A percentile compares a stretch with the other conserved stretches of the same genome.
phyloP scores from a whole-genome alignment of 2,113 vertebrate genomes.

The Edolisoma coerulescens region DNA sequence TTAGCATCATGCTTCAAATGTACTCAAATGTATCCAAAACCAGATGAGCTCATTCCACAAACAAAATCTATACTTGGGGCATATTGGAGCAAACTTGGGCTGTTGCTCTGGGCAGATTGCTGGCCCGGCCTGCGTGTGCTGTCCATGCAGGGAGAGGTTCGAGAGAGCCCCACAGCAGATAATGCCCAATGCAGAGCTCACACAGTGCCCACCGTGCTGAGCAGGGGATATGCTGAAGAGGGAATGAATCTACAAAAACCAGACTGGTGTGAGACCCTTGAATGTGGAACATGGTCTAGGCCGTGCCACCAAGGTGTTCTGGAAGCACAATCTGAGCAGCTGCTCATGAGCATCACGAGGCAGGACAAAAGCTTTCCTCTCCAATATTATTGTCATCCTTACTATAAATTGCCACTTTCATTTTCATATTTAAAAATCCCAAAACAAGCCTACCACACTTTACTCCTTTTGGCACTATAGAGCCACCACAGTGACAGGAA shows the following conservation, averaged over 20 bases:
- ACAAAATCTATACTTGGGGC: neutral
- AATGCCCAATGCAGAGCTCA: neutral
- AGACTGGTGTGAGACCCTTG: rapidly evolving
- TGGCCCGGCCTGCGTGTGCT: neutral
- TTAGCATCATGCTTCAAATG: neutral
- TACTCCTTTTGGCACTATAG: neutral
- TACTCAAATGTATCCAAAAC: neutral
- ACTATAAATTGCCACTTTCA: neutral
- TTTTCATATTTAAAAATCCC: neutral
- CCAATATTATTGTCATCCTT: neutral
- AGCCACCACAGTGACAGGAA: neutral
- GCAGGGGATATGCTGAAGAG: neutral
- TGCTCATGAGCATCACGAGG: neutral
- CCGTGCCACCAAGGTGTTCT: neutral
- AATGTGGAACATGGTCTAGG: neutral
- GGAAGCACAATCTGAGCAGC: neutral
- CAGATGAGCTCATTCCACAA: neutral
- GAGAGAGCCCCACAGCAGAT: neutral
- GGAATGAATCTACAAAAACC: neutral
- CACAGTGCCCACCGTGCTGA: neutral
- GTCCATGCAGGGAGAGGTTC: neutral
- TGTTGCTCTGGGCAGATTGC: neutral
- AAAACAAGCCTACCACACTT: neutral
- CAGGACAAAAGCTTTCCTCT: neutral
- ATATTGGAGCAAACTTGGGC: neutral